phyloP scores from a whole-genome alignment of 2,888 invertebrate species.

The Drosophila mettleri region DNA sequence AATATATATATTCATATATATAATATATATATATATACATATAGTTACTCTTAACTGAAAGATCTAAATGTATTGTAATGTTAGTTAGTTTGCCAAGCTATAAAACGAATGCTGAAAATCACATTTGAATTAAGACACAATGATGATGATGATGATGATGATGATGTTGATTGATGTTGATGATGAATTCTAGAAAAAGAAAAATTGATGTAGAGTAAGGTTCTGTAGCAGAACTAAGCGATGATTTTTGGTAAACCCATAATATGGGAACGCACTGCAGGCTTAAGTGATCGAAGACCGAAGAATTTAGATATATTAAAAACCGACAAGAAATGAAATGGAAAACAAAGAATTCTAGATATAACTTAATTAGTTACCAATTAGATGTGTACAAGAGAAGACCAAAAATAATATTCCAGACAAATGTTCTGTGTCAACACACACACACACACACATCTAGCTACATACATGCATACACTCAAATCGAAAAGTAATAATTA shows the following conservation, averaged over 20 bases:
- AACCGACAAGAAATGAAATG: constrained; percentile 2
- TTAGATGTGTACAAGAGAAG: constrained; percentile 76
- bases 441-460: constrained; percentile 16
- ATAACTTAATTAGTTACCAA: constrained; percentile 61
- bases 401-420: constrained; percentile 71
- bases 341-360: constrained; percentile 34
- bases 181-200: constrained; percentile 50
- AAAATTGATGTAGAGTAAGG: constrained; percentile 57
- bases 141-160: constrained; percentile 21
- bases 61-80: constrained; percentile 63
- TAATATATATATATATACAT: constrained; percentile 28
- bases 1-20: constrained; percentile 30
- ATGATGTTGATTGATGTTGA: constrained; percentile 47
- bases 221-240: constrained; percentile 75
- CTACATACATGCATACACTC: constrained; percentile 18
- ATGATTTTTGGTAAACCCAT: constrained; percentile 61
- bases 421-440: constrained; percentile 61
- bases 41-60: constrained; percentile 47
- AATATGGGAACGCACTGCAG: constrained; percentile 74
- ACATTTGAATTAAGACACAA: constrained; percentile 32
- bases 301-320: constrained; percentile 64
- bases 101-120: constrained; percentile 57
- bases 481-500: constrained; percentile 57
- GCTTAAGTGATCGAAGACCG: constrained; percentile 60
- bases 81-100: constrained; percentile 65